Conservation (phyloP, 2,797 vertebrate genomes). For the Megalops cyprinoides region DNA sequence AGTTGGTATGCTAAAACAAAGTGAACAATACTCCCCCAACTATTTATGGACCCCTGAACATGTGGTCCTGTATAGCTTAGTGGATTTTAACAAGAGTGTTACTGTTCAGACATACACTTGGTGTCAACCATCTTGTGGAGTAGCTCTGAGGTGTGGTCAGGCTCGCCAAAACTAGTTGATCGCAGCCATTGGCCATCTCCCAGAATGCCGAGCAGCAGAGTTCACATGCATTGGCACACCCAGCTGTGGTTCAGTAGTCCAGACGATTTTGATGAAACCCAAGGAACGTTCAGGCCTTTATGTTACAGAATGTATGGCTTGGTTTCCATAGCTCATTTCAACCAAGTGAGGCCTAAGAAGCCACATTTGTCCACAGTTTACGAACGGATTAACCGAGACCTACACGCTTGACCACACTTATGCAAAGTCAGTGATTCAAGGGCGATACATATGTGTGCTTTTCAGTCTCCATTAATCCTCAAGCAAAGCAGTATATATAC, state of each 20-base stretch:
- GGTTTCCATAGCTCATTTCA: not conserved
- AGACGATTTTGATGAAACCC: not conserved
- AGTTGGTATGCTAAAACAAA: not conserved
- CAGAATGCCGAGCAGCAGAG: no score
- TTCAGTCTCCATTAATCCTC: not conserved
- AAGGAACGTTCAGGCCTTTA: not conserved
- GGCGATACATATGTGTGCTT: not conserved
- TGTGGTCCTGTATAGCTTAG: not conserved
- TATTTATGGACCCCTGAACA: not conserved
- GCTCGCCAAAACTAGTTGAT: not conserved
- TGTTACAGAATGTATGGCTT: not conserved
- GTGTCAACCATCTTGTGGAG: not conserved
- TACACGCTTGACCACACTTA: not conserved
- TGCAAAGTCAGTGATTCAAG: not conserved
- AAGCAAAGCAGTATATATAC: slow-evolving; percentile 2
- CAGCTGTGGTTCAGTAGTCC: not conserved
- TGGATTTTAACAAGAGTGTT: not conserved
- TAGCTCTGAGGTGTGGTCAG: not conserved
- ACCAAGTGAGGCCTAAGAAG: not conserved
- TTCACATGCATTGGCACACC: not conserved
- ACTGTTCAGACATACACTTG: not conserved
- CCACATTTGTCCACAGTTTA: not conserved
- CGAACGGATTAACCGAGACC: slow-evolving; percentile 15
- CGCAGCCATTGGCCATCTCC: not conserved
- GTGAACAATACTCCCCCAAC: not conserved